Percentiles rank a stretch among this genome's conserved stretches.
Evolutionary conservation across 2,797 vertebrate genomes (phyloP).

Genomic region (Tragelaphus oryx): DNA sequence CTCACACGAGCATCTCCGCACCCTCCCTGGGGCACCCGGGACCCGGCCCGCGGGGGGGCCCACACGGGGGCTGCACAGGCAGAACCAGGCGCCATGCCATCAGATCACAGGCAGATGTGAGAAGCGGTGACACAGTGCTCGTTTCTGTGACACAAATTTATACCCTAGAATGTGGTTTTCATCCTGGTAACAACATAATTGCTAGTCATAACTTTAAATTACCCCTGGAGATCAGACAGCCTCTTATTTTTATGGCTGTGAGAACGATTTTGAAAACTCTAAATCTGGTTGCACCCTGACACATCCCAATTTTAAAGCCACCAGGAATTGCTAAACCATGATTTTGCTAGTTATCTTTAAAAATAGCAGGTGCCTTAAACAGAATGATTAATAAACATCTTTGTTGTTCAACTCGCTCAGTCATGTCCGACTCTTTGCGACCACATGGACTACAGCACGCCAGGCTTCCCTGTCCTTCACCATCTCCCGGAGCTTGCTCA

Average conservation of each 20-base stretch:
- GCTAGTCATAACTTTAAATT: not conserved
- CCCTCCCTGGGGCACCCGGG: not conserved
- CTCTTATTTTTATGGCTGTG: not conserved
- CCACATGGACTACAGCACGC: not conserved
- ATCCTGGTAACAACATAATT: constrained; percentile 15
- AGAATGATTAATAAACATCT: not conserved
- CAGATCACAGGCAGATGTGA: not conserved
- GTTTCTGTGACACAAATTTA: not conserved
- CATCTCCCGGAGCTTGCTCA: not conserved
- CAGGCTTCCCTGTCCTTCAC: not conserved
- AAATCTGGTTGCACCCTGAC: not conserved
- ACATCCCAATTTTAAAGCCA: not conserved
- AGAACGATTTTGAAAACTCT: not conserved
- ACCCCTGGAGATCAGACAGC: not conserved
- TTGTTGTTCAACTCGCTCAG: not conserved
- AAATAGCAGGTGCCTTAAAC: not conserved
- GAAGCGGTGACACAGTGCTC: not conserved
- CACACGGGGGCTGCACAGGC: not conserved
- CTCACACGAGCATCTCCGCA: not conserved
- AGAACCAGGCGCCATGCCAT: not conserved
- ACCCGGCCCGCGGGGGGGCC: not conserved
- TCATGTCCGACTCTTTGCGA: not conserved
- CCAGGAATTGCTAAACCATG: not conserved
- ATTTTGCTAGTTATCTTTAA: not conserved
- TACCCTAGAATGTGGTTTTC: not conserved